A percentile compares a stretch with the other conserved stretches of the same genome.
Evolutionary conservation across 2,113 vertebrate genomes (phyloP).

Genomic region (Catharus bicknelli): DNA sequence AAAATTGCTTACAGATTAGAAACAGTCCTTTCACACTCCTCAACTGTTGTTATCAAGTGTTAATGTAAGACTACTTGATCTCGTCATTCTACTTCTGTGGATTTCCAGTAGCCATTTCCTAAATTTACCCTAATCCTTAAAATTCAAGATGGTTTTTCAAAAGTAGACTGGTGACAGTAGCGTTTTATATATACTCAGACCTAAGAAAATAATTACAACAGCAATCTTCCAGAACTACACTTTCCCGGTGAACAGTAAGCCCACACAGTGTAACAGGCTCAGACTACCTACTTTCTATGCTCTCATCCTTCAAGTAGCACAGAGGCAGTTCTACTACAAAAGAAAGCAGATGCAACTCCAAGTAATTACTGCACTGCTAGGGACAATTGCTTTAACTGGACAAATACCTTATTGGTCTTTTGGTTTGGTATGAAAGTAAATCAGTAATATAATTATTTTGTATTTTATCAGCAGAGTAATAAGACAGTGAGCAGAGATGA

Average conservation of each 20-base stretch:
- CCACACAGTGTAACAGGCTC: background rate
- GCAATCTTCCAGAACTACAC: background rate
- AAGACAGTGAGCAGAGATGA: background rate
- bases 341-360: background rate
- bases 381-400: fast-evolving
- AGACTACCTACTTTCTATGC: background rate
- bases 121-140: background rate
- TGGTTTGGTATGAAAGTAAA: background rate
- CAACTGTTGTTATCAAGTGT: background rate
- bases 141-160: background rate
- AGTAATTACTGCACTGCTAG: background rate
- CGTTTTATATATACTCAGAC: background rate
- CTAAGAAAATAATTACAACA: background rate
- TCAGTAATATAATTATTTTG: background rate
- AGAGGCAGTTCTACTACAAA: background rate
- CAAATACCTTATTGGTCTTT: background rate
- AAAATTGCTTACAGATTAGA: background rate
- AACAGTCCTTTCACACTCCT: background rate
- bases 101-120: background rate
- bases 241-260: background rate
- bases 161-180: background rate
- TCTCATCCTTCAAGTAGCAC: background rate
- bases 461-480: background rate
- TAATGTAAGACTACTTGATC: background rate
- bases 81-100: background rate